Evolutionary conservation across 23 tunicate species (phyloP), one percentile per base, ranked within the genome.

Genomic region (Botrylloides violaceus): DNA sequence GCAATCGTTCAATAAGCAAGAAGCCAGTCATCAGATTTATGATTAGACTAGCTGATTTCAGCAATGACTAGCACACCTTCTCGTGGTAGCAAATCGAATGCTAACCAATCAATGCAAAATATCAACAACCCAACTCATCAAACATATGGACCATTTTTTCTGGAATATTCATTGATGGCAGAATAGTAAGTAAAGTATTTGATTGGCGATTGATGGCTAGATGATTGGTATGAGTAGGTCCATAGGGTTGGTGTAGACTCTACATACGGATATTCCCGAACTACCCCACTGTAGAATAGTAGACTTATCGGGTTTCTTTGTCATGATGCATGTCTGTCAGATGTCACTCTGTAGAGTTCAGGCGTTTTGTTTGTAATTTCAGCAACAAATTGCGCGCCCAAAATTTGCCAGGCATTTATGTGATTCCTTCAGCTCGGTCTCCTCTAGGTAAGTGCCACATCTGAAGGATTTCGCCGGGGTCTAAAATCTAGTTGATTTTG

Each of bases 161-260:
- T 88, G 73, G 96, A 88, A 71, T 88, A 88, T 78, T 73, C 88
- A 2, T 61, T 88, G 65, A 88, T 88, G 96, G 88, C 85, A 23
- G 96, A 88, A 49, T 88, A 88, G 74, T 68, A 25, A 68, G 74
- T 68, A 0, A n/a, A n/a, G n/a, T n/a, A n/a, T n/a, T n/a, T n/a
- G n/a, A n/a, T n/a, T n/a, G n/a, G n/a, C n/a, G n/a, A n/a, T n/a
- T n/a, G n/a, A n/a, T n/a, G n/a, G n/a, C n/a, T n/a, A n/a, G n/a
- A n/a, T n/a, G n/a, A n/a, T n/a, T n/a, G n/a, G n/a, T n/a, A n/a
- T n/a, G n/a, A n/a, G n/a, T n/a, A n/a, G n/a, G n/a, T n/a, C n/a
- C n/a, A n/a, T n/a, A n/a, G n/a, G n/a, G n/a, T n/a, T n/a, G n/a
- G n/a, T n/a, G n/a, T n/a, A n/a, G n/a, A n/a, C n/a, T n/a, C n/a